Evolutionary conservation across 2,113 vertebrate genomes (phyloP), one percentile per base, ranked within the genome.

Genomic region (Pantherophis guttatus): DNA sequence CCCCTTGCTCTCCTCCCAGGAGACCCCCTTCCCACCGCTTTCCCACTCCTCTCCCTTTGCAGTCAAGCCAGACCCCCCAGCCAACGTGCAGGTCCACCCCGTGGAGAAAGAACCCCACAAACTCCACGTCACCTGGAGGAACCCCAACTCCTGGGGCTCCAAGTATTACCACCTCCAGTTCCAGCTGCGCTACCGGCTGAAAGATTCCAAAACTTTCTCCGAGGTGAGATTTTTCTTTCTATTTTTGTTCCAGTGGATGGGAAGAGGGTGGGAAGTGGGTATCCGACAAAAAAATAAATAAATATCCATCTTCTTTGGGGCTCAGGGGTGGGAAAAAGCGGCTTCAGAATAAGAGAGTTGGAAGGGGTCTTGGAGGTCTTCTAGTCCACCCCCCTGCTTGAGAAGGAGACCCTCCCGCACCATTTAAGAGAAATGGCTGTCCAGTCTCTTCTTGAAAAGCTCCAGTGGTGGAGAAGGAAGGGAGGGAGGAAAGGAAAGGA

Each of bases 61-160:
- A 98, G 98, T 98, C 95, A 96, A 94, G 89, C 97, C 98, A 0
- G 98, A 98, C 11, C 97, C 98, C 0, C 98, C 98, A 0, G 1
- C 59, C 55, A 96, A 97, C 0, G 92, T 98, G 81, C 95, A 50
- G 0, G 97, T 98, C 90, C 19, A 24, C 0, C 81, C 97, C 0
- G 48, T 98, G 95, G 93, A 95, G n/a, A 5, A 53, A 0, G 92
- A 94, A 0, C 96, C 97, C 0, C 96, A 75, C 52, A 57, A 95
- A 81, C 96, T 98, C 53, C 87, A 10, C 0, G 96, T 98, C 65
- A 95, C 53, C 91, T 98, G 98, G 98, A 88, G 92, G 19, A 96
- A 97, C 58, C 97, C 98, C 0, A 12, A 29, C 0, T 97, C 97
- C 75, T 98, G 98, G 98, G 96, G 96, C 8, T 86, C 95, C 0